Conservation (phyloP, 2,797 vertebrate genomes). For the Gymnopithys bicolor region DNA sequence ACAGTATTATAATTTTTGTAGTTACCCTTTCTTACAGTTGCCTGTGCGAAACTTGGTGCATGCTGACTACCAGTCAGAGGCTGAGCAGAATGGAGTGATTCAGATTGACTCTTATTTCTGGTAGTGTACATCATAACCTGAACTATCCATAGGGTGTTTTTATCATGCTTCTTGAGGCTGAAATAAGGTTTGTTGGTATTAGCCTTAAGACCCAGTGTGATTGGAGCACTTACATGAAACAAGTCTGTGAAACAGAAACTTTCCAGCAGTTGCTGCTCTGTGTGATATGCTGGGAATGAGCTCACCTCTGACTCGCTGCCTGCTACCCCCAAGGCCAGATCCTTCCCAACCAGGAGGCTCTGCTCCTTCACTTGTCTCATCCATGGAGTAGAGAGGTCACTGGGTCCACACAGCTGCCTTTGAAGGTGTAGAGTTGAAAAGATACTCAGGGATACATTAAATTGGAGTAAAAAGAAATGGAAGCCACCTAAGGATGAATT, state of each 20-base stretch:
- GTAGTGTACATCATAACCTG: not conserved
- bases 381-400: not conserved
- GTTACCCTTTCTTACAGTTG: rapidly evolving
- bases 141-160: not conserved
- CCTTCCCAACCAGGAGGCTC: not conserved
- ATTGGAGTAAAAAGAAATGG: not conserved
- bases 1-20: not conserved
- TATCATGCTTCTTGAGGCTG: rapidly evolving
- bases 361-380: not conserved
- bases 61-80: rapidly evolving
- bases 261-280: not conserved
- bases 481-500: not conserved
- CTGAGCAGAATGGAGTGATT: not conserved
- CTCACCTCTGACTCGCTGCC: not conserved
- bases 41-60: rapidly evolving
- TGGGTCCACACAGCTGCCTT: not conserved
- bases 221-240: not conserved
- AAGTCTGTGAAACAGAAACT: not conserved
- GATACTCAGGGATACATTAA: not conserved
- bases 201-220: not conserved
- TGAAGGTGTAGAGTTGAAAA: not conserved
- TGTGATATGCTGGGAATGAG: not conserved
- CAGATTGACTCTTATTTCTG: not conserved
- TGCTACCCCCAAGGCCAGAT: rapidly evolving
- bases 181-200: not conserved